Conservation (phyloP, 2,113 vertebrate genomes). For the Gnathochromis pfefferi region DNA sequence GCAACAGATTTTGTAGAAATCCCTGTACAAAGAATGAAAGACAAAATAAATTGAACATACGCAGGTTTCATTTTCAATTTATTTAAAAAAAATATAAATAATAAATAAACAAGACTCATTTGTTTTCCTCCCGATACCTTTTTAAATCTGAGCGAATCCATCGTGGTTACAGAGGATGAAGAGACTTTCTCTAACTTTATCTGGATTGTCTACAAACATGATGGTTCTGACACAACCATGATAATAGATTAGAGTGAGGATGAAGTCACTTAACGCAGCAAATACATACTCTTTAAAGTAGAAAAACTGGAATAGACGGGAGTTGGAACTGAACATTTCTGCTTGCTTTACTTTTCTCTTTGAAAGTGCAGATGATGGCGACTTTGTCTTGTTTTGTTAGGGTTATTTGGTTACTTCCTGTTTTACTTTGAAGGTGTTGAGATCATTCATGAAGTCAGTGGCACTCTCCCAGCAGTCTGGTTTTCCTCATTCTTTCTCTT, state of each 20-base stretch:
- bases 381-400: no score
- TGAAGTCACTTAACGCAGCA: neutral
- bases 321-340: neutral
- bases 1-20: neutral
- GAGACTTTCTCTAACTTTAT: neutral
- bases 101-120: neutral
- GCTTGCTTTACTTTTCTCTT: neutral
- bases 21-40: neutral
- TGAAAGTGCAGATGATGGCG: neutral
- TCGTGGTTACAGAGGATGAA: neutral
- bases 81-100: neutral
- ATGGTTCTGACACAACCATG: neutral
- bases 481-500: neutral
- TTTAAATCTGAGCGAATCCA: neutral
- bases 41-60: rapidly evolving
- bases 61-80: neutral
- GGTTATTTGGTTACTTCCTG: no score
- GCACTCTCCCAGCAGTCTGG: neutral
- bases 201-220: neutral
- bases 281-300: neutral
- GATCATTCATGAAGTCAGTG: neutral
- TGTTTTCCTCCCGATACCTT: neutral
- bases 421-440: no score
- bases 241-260: neutral
- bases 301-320: neutral